Conservation (phyloP, 2,113 vertebrate species). For the Grallaria varia region DNA sequence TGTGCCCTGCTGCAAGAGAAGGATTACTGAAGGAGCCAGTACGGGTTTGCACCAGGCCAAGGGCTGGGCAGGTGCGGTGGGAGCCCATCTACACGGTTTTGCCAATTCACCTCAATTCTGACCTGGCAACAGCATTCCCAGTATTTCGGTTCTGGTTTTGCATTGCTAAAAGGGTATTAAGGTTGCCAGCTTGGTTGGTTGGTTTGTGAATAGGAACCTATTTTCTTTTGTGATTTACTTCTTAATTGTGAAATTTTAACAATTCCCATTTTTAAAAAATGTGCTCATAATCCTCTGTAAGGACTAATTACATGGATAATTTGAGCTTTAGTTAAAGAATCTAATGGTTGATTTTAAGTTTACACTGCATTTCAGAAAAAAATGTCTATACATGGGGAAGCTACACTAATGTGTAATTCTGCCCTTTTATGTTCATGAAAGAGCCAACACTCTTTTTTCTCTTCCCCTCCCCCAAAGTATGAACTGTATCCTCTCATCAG, state of each 20-base stretch:
- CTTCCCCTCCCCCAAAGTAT: constrained; percentile 41
- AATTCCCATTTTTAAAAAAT: not conserved
- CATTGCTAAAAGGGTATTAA: not conserved
- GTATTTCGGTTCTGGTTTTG: not conserved
- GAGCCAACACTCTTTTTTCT: constrained; percentile 43
- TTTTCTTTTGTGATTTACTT: constrained; percentile 27
- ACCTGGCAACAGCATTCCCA: not conserved
- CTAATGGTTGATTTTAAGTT: constrained; percentile 2
- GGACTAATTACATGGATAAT: not conserved
- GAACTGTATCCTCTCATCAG: not conserved
- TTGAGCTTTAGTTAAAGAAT: constrained; percentile 2
- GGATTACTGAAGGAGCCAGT: not conserved
- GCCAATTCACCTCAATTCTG: not conserved
- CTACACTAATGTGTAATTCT: constrained; percentile 60
- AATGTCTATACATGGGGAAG: constrained; percentile 47
- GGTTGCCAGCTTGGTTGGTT: not conserved
- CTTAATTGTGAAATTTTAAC: constrained; percentile 31
- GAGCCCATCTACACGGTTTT: not conserved
- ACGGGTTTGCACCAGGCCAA: not conserved
- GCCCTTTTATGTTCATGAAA: constrained; percentile 66
- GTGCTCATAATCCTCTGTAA: not conserved
- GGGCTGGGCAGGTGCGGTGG: not conserved
- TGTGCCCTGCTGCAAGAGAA: not conserved
- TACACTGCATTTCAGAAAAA: constrained; percentile 6
- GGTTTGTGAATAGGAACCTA: not conserved